These are phyloP conservation scores for Catagonus wagneri DNA, from an alignment of 2,113 vertebrate genomes.

Conservation along the genomic window DNA sequence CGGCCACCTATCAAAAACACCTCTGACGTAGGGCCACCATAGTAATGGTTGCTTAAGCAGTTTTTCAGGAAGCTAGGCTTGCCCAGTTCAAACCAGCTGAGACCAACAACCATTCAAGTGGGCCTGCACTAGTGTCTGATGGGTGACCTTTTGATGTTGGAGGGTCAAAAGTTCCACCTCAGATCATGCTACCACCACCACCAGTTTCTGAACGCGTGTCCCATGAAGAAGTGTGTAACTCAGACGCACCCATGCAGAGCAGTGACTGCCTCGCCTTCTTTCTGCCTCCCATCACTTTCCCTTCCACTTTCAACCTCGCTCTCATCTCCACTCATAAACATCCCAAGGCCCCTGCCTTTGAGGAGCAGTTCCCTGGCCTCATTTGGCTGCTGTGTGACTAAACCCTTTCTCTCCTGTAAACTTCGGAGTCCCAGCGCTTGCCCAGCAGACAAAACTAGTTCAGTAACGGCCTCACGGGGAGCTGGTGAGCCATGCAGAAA, in stretches of 20 bases:
- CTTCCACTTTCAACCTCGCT: not conserved
- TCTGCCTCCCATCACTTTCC: not conserved
- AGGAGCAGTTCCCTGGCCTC: not conserved
- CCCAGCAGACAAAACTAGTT: not conserved
- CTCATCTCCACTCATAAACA: not conserved
- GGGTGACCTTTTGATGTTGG: not conserved
- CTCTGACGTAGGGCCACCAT: not conserved
- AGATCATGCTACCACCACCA: not conserved
- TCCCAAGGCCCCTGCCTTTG: not conserved
- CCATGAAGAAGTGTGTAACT: not conserved
- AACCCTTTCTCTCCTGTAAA: not conserved
- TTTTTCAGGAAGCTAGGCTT: not conserved
- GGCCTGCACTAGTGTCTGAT: not conserved
- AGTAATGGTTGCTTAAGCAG: not conserved
- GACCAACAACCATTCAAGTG: not conserved
- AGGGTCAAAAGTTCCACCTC: not conserved
- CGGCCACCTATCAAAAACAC: not conserved
- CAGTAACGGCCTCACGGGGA: not conserved
- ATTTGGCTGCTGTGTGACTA: not conserved
- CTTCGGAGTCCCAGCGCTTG: not conserved
- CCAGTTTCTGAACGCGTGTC: not conserved
- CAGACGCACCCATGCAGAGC: not conserved
- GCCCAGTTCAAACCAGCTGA: not conserved
- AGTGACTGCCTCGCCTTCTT: not conserved
- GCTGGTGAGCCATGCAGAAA: not conserved